phyloP scores from a whole-genome alignment of 2,888 invertebrate species.

The Netelia inedita region DNA sequence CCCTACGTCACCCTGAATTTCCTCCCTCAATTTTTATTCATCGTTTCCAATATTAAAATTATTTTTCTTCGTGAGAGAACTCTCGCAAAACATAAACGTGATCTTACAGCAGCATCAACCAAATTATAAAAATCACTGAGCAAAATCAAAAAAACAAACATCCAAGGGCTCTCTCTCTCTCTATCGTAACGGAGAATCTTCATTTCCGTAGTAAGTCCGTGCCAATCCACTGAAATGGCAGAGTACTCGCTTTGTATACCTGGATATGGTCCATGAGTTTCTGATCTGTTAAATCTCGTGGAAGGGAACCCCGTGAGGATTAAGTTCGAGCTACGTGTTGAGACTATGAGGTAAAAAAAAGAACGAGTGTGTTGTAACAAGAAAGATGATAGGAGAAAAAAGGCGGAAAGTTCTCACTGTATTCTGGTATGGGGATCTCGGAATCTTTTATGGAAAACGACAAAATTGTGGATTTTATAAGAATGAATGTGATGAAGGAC shows the following conservation, averaged over 20 bases:
- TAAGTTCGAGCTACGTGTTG: constrained; percentile 46
- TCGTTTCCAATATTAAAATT: neutral
- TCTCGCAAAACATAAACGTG: neutral
- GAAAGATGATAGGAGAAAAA: constrained; percentile 25
- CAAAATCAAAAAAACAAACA: constrained; percentile 31
- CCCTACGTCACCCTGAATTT: too few species aligned
- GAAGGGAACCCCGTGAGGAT: constrained; percentile 54
- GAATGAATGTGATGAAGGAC: constrained; percentile 36
- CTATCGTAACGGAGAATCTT: constrained; percentile 36
- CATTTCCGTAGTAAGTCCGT: constrained; percentile 45
- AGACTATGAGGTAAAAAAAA: constrained; percentile 38
- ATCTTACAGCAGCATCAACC: constrained; percentile 8
- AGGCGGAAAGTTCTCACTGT: constrained; percentile 1
- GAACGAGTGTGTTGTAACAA: neutral
- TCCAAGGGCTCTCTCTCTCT: neutral
- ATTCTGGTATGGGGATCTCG: constrained; percentile 10
- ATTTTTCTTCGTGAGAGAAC: neutral
- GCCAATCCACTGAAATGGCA: constrained; percentile 54
- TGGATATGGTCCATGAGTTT: neutral
- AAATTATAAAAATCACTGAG: constrained; percentile 50
- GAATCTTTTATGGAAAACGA: constrained; percentile 29
- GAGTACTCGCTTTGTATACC: neutral
- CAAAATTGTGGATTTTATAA: constrained; percentile 45
- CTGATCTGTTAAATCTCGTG: constrained; percentile 64
- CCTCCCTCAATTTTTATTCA: too few species aligned